A percentile compares a stretch with the other conserved stretches of the same genome.
Evolutionary conservation across 2,797 vertebrate genomes (phyloP).

Genomic region (Myotis pilosus): DNA sequence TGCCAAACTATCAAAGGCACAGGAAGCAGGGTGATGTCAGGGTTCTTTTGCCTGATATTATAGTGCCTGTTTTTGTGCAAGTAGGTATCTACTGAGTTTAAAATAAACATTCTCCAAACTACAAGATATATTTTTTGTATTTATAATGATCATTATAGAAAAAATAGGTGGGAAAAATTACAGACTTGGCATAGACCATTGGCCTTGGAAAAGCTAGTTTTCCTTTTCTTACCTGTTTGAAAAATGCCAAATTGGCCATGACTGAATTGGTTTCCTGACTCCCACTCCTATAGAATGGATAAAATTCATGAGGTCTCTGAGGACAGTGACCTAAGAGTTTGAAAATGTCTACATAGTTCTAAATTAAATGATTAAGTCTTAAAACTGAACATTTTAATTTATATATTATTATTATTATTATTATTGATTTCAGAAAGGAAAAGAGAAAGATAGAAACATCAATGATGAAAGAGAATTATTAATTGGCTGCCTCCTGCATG

Average conservation of each 20-base stretch:
- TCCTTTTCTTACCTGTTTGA: neutral
- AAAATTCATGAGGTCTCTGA: neutral
- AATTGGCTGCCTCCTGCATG: too few relatives aligned
- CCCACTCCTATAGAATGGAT: neutral
- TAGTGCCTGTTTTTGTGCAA: neutral
- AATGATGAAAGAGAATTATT: too few relatives aligned
- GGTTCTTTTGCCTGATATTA: neutral
- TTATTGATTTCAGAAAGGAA: too few relatives aligned
- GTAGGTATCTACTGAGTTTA: neutral
- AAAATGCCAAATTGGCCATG: neutral
- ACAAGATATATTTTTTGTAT: neutral
- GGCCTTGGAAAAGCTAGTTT: neutral
- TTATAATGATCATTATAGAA: constrained; percentile 2
- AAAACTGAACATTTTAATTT: neutral
- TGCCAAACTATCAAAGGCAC: neutral
- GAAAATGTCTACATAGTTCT: neutral
- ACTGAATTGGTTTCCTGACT: neutral
- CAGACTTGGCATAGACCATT: neutral
- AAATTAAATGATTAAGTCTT: constrained; percentile 15
- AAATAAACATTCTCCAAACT: constrained; percentile 2
- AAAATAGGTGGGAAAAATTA: neutral
- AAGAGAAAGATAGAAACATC: too few relatives aligned
- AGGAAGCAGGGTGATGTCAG: neutral
- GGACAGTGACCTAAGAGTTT: neutral
- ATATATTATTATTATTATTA: too few relatives aligned